Conservation (phyloP, 2,888 invertebrate genomes). For the Teinopalpus imperialis region DNA sequence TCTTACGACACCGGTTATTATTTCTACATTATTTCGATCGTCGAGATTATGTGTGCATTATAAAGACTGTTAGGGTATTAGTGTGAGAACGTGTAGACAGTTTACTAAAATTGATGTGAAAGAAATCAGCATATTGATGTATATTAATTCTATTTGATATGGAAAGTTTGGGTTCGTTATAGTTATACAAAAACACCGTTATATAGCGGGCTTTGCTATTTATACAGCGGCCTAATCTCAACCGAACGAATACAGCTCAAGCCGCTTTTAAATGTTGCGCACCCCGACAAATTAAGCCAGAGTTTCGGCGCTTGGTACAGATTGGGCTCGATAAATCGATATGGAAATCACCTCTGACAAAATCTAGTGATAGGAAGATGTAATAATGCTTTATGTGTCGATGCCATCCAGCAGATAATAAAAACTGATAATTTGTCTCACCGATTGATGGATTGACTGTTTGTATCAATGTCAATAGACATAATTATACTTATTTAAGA, state of each 20-base stretch:
- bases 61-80: conserved; percentile 5
- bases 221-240: conserved; percentile 47
- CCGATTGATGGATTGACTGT: no score
- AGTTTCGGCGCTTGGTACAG: not conserved
- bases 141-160: not conserved
- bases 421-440: no score
- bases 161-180: conserved; percentile 29
- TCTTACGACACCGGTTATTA: conserved; percentile 41
- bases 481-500: no score
- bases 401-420: no score
- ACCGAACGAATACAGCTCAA: conserved; percentile 31
- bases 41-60: not conserved
- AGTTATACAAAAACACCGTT: conserved; percentile 45
- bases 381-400: no score
- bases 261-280: conserved; percentile 52
- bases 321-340: not conserved
- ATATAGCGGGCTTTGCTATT: conserved; percentile 46
- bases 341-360: no score
- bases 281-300: conserved; percentile 37
- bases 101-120: conserved; percentile 4
- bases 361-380: no score
- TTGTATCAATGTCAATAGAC: no score
- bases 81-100: not conserved
- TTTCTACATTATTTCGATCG: conserved; percentile 28
- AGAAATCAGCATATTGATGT: conserved; percentile 17